A percentile compares a stretch with the other conserved stretches of the same genome.
Conservation (phyloP, 2,113 vertebrate genomes). For the Prunella fulvescens region DNA sequence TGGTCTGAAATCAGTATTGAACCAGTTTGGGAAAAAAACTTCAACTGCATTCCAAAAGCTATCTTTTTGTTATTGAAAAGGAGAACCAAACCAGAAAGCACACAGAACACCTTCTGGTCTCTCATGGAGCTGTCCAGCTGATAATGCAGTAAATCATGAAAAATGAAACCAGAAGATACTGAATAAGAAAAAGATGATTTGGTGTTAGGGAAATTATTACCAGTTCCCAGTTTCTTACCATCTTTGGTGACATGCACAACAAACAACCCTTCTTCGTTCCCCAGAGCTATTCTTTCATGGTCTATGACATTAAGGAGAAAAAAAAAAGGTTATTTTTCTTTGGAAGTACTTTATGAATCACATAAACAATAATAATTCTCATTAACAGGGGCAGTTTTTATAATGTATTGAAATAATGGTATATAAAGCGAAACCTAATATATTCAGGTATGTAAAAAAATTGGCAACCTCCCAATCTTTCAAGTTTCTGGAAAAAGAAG, state of each 20-base stretch:
- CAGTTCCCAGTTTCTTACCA: conserved; percentile 77
- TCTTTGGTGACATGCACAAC: conserved; percentile 98
- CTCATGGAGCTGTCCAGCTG: background rate
- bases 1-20: background rate
- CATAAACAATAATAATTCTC: background rate
- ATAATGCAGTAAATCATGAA: background rate
- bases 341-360: background rate
- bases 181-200: background rate
- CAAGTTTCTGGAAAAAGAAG: background rate
- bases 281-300: conserved; percentile 95
- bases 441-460: background rate
- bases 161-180: background rate
- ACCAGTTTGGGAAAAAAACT: background rate
- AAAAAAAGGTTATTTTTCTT: background rate
- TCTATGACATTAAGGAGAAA: conserved; percentile 71
- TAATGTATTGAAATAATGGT: background rate
- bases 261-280: conserved; percentile 96
- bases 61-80: background rate
- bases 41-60: background rate
- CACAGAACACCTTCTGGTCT: background rate
- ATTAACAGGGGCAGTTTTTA: background rate
- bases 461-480: background rate
- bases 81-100: background rate
- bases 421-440: background rate
- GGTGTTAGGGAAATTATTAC: background rate